phyloP scores from a whole-genome alignment of 1,140 invertebrate species.

The Drosophila hydei region DNA sequence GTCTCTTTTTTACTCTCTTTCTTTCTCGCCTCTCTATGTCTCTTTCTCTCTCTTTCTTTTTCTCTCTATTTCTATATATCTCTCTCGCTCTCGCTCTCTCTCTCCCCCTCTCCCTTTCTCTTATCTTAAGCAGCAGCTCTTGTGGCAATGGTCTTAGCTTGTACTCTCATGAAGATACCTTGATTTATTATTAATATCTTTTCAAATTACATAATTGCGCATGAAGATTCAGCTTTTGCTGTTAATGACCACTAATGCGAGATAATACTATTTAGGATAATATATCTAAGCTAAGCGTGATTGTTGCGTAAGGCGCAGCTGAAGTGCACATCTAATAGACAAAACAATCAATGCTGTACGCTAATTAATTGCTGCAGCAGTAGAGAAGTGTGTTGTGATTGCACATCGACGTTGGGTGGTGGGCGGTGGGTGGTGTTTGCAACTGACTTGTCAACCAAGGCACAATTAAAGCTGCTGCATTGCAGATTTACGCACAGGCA shows the following conservation, averaged over 20 bases:
- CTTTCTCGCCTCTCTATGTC: no score
- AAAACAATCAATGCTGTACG: conserved; percentile 7
- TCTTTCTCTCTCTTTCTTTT: no score
- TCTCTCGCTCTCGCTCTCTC: no score
- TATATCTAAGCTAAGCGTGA: not conserved
- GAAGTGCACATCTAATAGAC: conserved; percentile 30
- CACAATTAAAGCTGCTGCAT: conserved; percentile 60
- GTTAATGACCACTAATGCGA: not conserved
- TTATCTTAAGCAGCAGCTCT: no score
- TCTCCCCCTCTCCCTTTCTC: no score
- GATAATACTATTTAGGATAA: not conserved
- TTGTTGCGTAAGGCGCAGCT: conserved; percentile 7
- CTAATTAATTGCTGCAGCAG: conserved; percentile 44
- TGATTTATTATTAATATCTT: no score
- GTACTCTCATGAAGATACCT: no score
- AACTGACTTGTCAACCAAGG: not conserved
- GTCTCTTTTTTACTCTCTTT: no score
- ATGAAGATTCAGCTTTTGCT: not conserved
- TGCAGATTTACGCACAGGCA: conserved; percentile 52
- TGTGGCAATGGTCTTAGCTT: no score
- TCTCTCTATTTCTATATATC: no score
- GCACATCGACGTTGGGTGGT: no score
- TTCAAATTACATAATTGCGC: no score
- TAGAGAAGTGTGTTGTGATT: conserved; percentile 5
- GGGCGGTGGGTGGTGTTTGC: not conserved